Conservation (phyloP, 2,113 vertebrate species). For the Numida meleagris region DNA sequence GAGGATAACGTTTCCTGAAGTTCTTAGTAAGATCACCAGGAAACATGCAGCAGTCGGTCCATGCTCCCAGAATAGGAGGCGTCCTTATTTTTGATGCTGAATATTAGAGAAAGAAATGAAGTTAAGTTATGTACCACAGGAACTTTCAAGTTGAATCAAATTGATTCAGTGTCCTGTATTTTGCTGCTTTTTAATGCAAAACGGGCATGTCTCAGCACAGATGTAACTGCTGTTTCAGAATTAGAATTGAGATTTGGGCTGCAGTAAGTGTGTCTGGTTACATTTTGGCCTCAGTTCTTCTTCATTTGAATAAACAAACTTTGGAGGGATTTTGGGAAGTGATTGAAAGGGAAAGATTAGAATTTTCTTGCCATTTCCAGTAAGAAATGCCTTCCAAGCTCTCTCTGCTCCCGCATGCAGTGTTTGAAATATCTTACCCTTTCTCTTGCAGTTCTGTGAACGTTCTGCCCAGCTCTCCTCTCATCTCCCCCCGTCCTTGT, state of each 20-base stretch:
- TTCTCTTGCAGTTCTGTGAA: neutral
- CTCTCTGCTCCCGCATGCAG: neutral
- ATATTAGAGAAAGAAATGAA: neutral
- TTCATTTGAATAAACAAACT: constrained; percentile 41
- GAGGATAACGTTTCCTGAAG: neutral
- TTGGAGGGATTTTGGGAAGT: neutral
- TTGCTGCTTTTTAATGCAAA: neutral
- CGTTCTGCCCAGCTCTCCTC: neutral
- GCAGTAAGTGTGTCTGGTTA: constrained; percentile 9
- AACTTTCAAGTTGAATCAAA: neutral
- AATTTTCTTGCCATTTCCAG: neutral
- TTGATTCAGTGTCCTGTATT: neutral
- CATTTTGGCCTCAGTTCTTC: constrained; percentile 7
- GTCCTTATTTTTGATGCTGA: neutral
- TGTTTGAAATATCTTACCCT: neutral
- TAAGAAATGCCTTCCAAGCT: neutral
- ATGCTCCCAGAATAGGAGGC: neutral
- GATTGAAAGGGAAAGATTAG: neutral
- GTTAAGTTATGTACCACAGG: neutral
- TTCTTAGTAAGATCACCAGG: neutral
- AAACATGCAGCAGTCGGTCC: neutral
- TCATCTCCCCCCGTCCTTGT: neutral
- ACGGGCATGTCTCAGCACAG: neutral
- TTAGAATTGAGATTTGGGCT: constrained; percentile 15
- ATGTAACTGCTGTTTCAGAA: constrained; percentile 13